Evolutionary conservation across 2,797 vertebrate species (phyloP).

Genomic region (Neostethus bicornis): DNA sequence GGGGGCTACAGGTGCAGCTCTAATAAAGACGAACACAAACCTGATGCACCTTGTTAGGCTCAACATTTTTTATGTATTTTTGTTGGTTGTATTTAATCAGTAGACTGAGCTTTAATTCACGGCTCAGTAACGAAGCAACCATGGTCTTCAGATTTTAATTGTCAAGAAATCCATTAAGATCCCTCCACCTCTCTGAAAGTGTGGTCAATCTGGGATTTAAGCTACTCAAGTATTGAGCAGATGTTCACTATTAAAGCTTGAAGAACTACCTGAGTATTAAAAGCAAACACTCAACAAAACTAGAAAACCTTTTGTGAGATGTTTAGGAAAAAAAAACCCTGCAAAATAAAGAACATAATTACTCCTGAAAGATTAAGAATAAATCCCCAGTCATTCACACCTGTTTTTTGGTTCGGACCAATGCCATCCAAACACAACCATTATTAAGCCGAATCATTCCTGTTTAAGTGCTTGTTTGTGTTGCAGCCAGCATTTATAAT

Average conservation of each 20-base stretch:
- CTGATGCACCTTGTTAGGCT: constrained; percentile 22
- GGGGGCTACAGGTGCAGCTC: constrained; percentile 37
- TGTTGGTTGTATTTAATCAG: constrained; percentile 42
- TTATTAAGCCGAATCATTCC: not conserved
- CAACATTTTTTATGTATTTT: constrained; percentile 19
- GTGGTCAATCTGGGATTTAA: constrained; percentile 43
- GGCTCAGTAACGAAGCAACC: constrained; percentile 58
- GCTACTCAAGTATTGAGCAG: constrained; percentile 50
- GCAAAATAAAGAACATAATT: constrained; percentile 27
- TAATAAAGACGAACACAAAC: constrained; percentile 9
- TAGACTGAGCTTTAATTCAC: constrained; percentile 62
- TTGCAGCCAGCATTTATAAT: constrained; percentile 4
- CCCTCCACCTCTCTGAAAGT: constrained; percentile 11
- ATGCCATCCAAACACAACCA: not conserved
- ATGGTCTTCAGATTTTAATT: constrained; percentile 65
- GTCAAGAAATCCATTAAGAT: constrained; percentile 55
- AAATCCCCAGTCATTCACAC: constrained; percentile 8
- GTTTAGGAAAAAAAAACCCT: constrained; percentile 35
- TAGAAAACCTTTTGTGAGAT: constrained; percentile 30
- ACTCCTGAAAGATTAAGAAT: constrained; percentile 17
- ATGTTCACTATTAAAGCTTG: constrained; percentile 45
- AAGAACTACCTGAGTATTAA: constrained; percentile 21
- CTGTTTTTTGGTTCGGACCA: constrained; percentile 11
- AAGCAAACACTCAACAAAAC: constrained; percentile 15
- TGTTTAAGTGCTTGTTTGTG: constrained; percentile 10